Evolutionary conservation across 2,888 invertebrate genomes (phyloP).

Genomic region (Lochmaea capreae): DNA sequence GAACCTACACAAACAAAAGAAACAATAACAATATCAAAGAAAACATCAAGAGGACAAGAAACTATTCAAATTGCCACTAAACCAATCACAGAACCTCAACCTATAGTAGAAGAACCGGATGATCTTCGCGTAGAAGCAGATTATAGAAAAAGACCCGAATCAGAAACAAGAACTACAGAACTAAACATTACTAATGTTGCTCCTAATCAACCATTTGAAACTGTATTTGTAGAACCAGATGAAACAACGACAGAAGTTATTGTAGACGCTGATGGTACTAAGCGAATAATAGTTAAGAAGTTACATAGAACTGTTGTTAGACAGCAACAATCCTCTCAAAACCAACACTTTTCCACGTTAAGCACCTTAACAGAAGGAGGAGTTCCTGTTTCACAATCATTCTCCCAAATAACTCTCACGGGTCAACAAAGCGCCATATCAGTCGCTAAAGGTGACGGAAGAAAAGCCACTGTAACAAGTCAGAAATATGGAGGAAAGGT

Average conservation of each 20-base stretch:
- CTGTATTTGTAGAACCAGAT: slow-evolving; percentile 84
- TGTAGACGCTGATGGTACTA: slow-evolving; percentile 84
- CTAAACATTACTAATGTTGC: slow-evolving; percentile 78
- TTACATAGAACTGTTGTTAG: slow-evolving; percentile 76
- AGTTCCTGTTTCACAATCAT: slow-evolving; percentile 70
- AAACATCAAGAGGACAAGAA: slow-evolving; percentile 73
- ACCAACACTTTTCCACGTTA: slow-evolving; percentile 72
- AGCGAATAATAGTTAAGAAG: slow-evolving; percentile 82
- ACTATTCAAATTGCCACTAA: slow-evolving; percentile 79
- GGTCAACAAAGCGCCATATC: slow-evolving; percentile 74
- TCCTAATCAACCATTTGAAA: slow-evolving; percentile 81
- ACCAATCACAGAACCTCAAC: slow-evolving; percentile 67
- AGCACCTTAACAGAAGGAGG: slow-evolving; percentile 69
- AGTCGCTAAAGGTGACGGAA: slow-evolving; percentile 71
- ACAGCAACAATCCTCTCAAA: slow-evolving; percentile 74
- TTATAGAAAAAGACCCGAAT: slow-evolving; percentile 71
- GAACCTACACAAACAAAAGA: slow-evolving; percentile 67
- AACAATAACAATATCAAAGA: slow-evolving; percentile 75
- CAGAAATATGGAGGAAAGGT: slow-evolving; percentile 75
- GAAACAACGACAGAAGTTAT: slow-evolving; percentile 85
- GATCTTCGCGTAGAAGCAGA: slow-evolving; percentile 76
- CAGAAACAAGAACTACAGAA: slow-evolving; percentile 72
- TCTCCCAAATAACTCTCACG: slow-evolving; percentile 70
- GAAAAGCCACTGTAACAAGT: slow-evolving; percentile 72
- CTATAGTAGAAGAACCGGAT: slow-evolving; percentile 72